A percentile compares a stretch with the other conserved stretches of the same genome.
Evolutionary conservation across 1,140 invertebrate genomes (phyloP).

Genomic region (Calliphora vicina): DNA sequence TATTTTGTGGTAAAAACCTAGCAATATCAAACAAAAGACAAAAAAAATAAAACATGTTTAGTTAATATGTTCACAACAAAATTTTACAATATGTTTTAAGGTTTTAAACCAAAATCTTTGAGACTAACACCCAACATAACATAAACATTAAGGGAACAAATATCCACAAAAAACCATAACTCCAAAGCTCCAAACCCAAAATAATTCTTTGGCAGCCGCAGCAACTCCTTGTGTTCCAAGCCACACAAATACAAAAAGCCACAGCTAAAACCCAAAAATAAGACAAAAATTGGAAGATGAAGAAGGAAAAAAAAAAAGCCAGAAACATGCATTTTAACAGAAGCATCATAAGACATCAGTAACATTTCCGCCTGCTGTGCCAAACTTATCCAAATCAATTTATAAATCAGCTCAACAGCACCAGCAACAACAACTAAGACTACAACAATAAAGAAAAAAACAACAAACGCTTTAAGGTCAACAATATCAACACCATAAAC

Average conservation of each 20-base stretch:
- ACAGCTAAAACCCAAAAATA: not conserved
- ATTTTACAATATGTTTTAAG: constrained; percentile 8
- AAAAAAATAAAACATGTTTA: constrained; percentile 22
- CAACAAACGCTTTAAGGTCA: constrained; percentile 55
- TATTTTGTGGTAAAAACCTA: not conserved
- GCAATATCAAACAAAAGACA: not conserved
- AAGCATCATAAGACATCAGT: constrained; percentile 31
- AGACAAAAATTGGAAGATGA: not conserved
- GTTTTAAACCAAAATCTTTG: not conserved
- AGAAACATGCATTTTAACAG: constrained; percentile 1
- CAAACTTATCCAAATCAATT: constrained; percentile 39
- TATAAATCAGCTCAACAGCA: constrained; percentile 42
- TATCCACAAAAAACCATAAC: not conserved
- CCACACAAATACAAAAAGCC: not conserved
- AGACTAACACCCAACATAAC: not conserved
- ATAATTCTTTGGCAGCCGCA: not conserved
- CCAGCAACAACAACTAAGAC: not conserved
- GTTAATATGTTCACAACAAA: constrained; percentile 20
- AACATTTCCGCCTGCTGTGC: constrained; percentile 37
- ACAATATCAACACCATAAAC: constrained; percentile 50
- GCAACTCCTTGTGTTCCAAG: not conserved
- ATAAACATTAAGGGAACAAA: not conserved
- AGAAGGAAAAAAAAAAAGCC: not conserved
- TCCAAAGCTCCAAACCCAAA: not conserved
- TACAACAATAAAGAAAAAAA: not conserved